These are phyloP conservation scores for Lepidurus arcticus DNA, from an alignment of 1,140 invertebrate species.

Conservation along the genomic window DNA sequence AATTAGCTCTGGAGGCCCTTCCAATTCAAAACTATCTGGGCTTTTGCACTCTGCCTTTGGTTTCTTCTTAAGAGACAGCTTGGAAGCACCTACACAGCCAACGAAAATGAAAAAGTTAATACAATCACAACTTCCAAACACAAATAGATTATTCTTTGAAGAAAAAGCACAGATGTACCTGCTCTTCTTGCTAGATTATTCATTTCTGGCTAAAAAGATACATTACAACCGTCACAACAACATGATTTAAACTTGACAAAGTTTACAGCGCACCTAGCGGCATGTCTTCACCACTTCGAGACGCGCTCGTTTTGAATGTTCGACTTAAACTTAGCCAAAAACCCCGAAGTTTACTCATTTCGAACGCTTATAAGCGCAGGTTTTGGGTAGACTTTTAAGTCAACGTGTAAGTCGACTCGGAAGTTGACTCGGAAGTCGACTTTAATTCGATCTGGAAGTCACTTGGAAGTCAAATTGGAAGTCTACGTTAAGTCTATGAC, in stretches of 20 bases:
- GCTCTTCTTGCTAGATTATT: not conserved
- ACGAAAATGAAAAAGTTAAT: not conserved
- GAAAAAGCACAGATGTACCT: not conserved
- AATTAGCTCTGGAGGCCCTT: not conserved
- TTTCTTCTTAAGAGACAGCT: not conserved
- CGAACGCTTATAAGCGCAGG: too few species aligned
- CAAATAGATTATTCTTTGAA: not conserved
- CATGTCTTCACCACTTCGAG: not conserved
- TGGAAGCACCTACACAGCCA: not conserved
- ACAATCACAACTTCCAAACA: not conserved
- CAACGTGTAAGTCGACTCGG: too few species aligned
- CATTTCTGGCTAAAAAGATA: not conserved
- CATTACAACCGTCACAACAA: not conserved
- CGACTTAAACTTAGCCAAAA: too few species aligned
- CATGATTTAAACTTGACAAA: not conserved
- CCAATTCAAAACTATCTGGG: not conserved
- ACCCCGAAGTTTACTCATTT: too few species aligned
- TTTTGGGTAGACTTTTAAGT: too few species aligned
- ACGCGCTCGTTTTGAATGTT: too few species aligned
- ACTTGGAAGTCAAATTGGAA: too few species aligned
- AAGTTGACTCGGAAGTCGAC: too few species aligned
- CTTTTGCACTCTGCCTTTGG: not conserved
- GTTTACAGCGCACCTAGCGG: not conserved
- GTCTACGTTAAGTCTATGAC: too few species aligned
- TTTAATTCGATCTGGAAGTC: too few species aligned